Base-by-base conservation (phyloP, 2,797 vertebrate species). In the Etheostoma nigrum region DNA sequence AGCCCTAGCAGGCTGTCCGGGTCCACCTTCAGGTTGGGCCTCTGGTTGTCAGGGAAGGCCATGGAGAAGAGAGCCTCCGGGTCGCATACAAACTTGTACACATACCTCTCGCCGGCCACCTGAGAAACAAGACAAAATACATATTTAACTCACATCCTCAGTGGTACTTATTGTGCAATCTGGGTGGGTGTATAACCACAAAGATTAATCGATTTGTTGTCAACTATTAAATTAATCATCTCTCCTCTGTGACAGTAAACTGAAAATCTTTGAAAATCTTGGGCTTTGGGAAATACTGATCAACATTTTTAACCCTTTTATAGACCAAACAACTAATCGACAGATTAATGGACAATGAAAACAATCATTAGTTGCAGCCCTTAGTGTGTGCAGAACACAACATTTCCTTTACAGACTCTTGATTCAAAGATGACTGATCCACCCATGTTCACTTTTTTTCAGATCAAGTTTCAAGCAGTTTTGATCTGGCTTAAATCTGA, bases 1-100 rank as follows among this genome's bases (percentile, higher is more conserved):
- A 89, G 79, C 0, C 85, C 94, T 1, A 95, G 94, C 0, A 97
- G 92, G 88, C 96, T 92, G 80, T 98, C 97, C 0, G 96, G 95
- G 89, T 99, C 98, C 0, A 93, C 94, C 92, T 98, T 99, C 91
- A 99, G 94, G 92, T 95, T 97, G 5, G 97, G 97, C 86, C 97
- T 95, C 89, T 98, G 97, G 94, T 98, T 98, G 94, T 99, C 97
- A 0, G 97, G 97, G 85, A 99, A 99, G 59, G 97, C 97, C 98
- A 99, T 99, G 83, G 97, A 98, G 82, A 99, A 99, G 33, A 99
- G 96, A 2, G 98, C 98, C 21, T 99, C 97, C 0, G 97, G 98
- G 85, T 98, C 97, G 0, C 98, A 99, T 85, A 99, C 98, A 6
- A 99, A 99, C 90, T 99, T 99, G 83, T 99, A 99, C 76, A 99